phyloP scores from a whole-genome alignment of 2,797 vertebrate species.

The Catharus ustulatus region DNA sequence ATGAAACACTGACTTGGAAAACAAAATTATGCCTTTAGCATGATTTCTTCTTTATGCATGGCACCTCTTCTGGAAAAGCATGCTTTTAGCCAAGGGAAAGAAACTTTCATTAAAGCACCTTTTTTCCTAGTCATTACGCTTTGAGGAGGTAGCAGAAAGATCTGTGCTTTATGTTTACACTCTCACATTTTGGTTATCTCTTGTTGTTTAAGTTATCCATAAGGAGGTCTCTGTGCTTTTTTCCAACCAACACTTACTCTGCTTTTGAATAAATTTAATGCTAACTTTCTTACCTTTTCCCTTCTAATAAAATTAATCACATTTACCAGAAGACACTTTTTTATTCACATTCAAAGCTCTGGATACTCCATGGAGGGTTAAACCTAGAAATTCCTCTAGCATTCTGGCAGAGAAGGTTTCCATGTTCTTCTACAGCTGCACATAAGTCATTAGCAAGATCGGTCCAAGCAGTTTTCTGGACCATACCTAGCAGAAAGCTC shows the following conservation, averaged over 20 bases:
- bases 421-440: constrained; percentile 43
- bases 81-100: neutral
- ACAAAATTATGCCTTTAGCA: constrained; percentile 19
- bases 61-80: constrained; percentile 49
- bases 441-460: constrained; percentile 23
- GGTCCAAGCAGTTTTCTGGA: constrained; percentile 23
- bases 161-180: neutral
- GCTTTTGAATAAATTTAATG: neutral
- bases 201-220: neutral
- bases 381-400: constrained; percentile 31
- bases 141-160: neutral
- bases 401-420: constrained; percentile 45
- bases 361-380: constrained; percentile 4
- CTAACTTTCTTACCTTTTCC: neutral
- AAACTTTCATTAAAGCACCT: neutral
- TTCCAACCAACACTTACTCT: neutral
- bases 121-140: neutral
- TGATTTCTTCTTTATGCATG: constrained; percentile 17
- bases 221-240: neutral
- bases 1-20: constrained; percentile 49
- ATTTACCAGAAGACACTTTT: neutral
- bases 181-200: neutral
- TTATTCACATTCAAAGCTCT: constrained; percentile 2
- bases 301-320: constrained; percentile 4
- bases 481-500: constrained; percentile 39